phyloP scores from a whole-genome alignment of 2,113 vertebrate genomes.

The Corythornis vintsioides region DNA sequence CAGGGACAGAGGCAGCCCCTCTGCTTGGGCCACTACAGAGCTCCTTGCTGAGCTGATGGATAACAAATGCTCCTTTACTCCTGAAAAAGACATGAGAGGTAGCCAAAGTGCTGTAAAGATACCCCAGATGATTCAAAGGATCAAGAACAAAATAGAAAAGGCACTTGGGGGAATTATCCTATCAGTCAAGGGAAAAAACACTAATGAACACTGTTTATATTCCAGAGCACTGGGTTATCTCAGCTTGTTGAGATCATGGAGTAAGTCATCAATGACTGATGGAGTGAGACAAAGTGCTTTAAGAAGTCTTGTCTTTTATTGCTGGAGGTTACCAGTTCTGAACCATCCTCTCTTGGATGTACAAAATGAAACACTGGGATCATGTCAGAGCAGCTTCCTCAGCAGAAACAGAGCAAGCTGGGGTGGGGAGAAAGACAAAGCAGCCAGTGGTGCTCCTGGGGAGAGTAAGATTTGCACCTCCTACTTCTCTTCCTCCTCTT shows the following conservation, averaged over 20 bases:
- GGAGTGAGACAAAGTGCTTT: neutral
- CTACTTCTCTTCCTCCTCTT: neutral
- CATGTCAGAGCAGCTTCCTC: neutral
- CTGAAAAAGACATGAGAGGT: neutral
- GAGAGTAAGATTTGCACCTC: neutral
- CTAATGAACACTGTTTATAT: neutral
- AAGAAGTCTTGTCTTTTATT: neutral
- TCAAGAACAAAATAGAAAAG: neutral
- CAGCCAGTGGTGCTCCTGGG: neutral
- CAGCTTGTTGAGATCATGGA: neutral
- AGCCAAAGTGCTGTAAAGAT: neutral
- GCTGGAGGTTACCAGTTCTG: neutral
- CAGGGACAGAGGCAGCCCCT: neutral
- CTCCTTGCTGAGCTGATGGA: neutral
- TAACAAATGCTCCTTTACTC: neutral
- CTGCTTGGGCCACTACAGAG: fast-evolving
- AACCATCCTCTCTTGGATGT: neutral
- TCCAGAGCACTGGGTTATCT: neutral
- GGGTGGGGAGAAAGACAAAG: neutral
- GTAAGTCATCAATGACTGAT: no score
- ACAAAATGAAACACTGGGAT: neutral
- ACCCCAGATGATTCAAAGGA: neutral
- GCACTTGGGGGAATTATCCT: neutral
- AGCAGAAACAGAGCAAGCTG: neutral
- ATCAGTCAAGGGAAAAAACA: neutral